phyloP scores from a whole-genome alignment of 2,113 vertebrate genomes.

The Aix galericulata region DNA sequence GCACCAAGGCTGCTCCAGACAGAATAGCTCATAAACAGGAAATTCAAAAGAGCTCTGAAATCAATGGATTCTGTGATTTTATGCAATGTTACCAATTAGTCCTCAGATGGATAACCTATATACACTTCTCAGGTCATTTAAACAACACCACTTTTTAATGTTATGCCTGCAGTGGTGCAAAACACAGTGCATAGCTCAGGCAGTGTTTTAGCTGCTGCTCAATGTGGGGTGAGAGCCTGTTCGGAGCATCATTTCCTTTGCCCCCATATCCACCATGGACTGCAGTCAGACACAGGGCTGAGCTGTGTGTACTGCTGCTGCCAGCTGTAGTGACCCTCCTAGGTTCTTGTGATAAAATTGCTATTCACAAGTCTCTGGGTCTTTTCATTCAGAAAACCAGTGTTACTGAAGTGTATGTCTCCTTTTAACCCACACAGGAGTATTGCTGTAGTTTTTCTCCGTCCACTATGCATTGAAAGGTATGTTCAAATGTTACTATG shows the following conservation, averaged over 20 bases:
- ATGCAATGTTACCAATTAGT: background rate
- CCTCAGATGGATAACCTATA: background rate
- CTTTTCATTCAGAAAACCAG: background rate
- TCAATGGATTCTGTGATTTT: background rate
- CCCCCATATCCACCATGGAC: rapidly evolving
- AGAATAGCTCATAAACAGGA: background rate
- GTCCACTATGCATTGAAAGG: background rate
- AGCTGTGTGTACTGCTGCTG: background rate
- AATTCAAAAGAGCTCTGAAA: background rate
- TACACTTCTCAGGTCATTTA: background rate
- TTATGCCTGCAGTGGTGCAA: background rate
- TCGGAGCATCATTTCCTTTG: background rate
- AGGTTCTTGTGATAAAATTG: background rate
- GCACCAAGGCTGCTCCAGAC: background rate
- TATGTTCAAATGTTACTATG: background rate
- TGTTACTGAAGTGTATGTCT: background rate
- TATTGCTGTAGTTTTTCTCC: background rate
- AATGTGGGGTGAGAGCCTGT: background rate
- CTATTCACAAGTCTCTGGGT: background rate
- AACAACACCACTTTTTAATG: background rate
- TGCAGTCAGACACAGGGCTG: background rate
- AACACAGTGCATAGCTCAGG: background rate
- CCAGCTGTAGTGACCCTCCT: rapidly evolving
- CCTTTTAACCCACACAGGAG: background rate
- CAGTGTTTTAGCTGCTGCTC: background rate